Percentiles rank a stretch among this genome's conserved stretches.
phyloP scores from a whole-genome alignment of 2,888 invertebrate genomes.

The Drosophila parthenogenetica region DNA sequence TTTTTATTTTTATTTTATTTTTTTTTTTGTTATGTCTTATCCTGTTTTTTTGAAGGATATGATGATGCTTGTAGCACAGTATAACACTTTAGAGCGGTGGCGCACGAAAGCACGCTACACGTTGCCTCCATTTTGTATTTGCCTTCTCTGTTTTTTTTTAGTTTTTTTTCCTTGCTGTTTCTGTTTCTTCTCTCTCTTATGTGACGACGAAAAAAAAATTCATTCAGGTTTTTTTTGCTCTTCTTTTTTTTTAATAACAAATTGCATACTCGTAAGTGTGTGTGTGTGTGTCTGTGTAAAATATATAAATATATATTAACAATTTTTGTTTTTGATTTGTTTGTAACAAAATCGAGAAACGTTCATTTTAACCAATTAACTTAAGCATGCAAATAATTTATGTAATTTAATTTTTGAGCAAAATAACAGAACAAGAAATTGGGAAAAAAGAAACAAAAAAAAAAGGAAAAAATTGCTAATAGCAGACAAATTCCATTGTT shows the following conservation, averaged over 20 bases:
- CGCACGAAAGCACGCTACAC: slow-evolving; percentile 38
- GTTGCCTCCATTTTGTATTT: slow-evolving; percentile 10
- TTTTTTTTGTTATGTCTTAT: slow-evolving; percentile 32
- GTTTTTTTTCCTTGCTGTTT: neutral
- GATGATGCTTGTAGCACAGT: slow-evolving; percentile 71
- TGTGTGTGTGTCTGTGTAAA: slow-evolving; percentile 40
- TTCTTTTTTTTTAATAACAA: slow-evolving; percentile 40
- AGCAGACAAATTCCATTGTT: slow-evolving; percentile 42
- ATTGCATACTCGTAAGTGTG: slow-evolving; percentile 33
- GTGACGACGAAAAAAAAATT: slow-evolving; percentile 32
- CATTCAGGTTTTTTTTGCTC: slow-evolving; percentile 22
- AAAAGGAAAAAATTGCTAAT: slow-evolving; percentile 40
- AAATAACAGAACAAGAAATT: slow-evolving; percentile 25
- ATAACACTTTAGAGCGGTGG: slow-evolving; percentile 58
- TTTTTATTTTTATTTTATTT: slow-evolving; percentile 32
- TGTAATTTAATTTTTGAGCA: slow-evolving; percentile 46
- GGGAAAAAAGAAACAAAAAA: slow-evolving; percentile 18
- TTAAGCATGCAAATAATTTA: slow-evolving; percentile 54
- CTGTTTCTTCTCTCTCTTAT: slow-evolving; percentile 1
- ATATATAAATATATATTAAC: slow-evolving; percentile 56
- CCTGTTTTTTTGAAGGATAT: slow-evolving; percentile 41
- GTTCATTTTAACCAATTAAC: slow-evolving; percentile 56
- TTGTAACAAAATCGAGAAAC: slow-evolving; percentile 60
- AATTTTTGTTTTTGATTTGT: slow-evolving; percentile 31
- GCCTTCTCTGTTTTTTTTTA: slow-evolving; percentile 1